Percentiles rank a stretch among this genome's conserved stretches.
Conservation (phyloP, 1,140 invertebrate genomes). For the Ruditapes philippinarum region DNA sequence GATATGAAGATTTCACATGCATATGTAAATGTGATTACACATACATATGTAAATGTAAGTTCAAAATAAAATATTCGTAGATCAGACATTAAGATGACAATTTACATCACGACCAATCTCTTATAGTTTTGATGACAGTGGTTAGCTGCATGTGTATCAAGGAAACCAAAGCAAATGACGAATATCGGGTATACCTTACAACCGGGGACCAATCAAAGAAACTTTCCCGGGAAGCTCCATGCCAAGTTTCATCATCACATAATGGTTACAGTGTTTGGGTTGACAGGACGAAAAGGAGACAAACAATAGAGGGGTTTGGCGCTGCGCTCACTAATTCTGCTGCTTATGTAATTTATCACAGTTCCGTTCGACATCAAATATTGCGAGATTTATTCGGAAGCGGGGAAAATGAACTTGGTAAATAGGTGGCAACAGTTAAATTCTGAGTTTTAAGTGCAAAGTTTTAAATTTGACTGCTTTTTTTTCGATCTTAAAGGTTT, state of each 20-base stretch:
- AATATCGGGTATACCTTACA: constrained; percentile 64
- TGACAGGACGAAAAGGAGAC: constrained; percentile 60
- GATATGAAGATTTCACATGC: too few species aligned
- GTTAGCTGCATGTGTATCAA: not conserved
- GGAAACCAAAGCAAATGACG: not conserved
- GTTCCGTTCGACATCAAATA: constrained; percentile 66
- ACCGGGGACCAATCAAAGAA: constrained; percentile 62
- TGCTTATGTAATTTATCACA: constrained; percentile 72
- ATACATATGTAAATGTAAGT: too few species aligned
- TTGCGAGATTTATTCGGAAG: constrained; percentile 69
- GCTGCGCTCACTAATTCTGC: constrained; percentile 71
- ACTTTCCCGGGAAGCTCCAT: constrained; percentile 53
- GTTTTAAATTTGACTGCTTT: not conserved
- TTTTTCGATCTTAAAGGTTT: not conserved
- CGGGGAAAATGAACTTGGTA: constrained; percentile 34
- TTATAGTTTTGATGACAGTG: not conserved
- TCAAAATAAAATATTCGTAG: too few species aligned
- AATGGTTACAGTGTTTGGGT: constrained; percentile 50
- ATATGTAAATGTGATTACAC: too few species aligned
- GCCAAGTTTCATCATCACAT: not conserved
- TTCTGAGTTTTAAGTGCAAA: too few species aligned
- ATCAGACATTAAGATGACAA: too few species aligned
- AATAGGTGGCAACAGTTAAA: too few species aligned
- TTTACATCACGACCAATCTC: too few species aligned
- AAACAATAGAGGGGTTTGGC: constrained; percentile 73